Conservation (phyloP, 2,888 invertebrate species). For the Trachelus iudaicus region DNA sequence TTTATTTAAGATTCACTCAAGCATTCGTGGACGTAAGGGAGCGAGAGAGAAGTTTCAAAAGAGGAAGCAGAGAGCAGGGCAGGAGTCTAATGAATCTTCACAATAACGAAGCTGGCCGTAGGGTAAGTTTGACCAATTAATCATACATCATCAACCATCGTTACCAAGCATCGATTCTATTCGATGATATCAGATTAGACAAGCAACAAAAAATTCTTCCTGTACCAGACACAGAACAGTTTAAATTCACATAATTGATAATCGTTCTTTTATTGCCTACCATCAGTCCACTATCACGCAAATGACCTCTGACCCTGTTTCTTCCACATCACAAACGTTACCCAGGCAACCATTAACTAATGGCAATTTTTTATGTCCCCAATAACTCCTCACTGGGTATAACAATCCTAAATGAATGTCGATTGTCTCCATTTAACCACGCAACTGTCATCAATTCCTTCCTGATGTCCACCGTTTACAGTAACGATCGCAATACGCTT, state of each 20-base stretch:
- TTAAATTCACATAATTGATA: not conserved
- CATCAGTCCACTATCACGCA: not conserved
- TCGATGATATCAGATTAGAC: not conserved
- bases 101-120: conserved; percentile 97
- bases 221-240: not conserved
- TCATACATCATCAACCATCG: not conserved
- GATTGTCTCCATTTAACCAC: not conserved
- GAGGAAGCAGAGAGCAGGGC: conserved; percentile 85
- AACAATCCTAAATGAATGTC: not conserved
- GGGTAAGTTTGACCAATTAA: conserved; percentile 73
- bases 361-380: not conserved
- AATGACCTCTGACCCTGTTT: not conserved
- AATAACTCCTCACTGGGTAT: not conserved
- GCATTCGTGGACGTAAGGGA: conserved; percentile 95
- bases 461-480: not conserved
- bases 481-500: not conserved
- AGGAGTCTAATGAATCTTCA: conserved; percentile 95
- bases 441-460: not conserved
- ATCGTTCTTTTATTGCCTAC: not conserved
- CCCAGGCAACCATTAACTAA: not conserved
- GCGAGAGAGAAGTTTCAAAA: conserved; percentile 84
- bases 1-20: conserved; percentile 82
- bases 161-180: conserved; percentile 11
- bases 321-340: not conserved
- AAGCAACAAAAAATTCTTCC: not conserved